A percentile compares a stretch with the other conserved stretches of the same genome.
These are phyloP conservation scores for Aleiodes leptofemur DNA, from an alignment of 2,888 invertebrate genomes.

Conservation along the genomic window DNA sequence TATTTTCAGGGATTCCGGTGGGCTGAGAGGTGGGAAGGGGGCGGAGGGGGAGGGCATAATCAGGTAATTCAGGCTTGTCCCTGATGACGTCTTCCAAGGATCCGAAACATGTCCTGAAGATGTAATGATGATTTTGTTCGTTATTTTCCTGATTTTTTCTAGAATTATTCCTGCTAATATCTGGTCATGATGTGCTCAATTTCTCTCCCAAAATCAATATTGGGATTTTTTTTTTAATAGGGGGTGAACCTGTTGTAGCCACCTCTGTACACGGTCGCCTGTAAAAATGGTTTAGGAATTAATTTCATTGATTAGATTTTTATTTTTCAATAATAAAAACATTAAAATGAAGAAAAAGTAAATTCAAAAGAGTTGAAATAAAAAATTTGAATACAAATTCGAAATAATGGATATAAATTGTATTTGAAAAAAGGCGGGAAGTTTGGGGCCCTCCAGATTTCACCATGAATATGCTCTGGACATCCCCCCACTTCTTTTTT, in stretches of 20 bases:
- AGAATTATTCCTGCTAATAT: background rate
- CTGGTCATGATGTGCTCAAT: constrained; percentile 69
- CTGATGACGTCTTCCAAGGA: constrained; percentile 1
- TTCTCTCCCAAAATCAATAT: constrained; percentile 39
- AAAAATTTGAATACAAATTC: too few relatives aligned
- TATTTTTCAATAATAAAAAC: too few relatives aligned
- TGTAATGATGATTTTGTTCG: constrained; percentile 60
- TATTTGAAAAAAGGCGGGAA: too few relatives aligned
- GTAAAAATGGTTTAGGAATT: constrained; percentile 62
- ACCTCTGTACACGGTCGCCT: constrained; percentile 95
- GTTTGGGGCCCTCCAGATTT: too few relatives aligned
- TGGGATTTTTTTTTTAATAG: constrained; percentile 80
- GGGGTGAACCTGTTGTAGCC: constrained; percentile 97
- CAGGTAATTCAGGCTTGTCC: too few relatives aligned
- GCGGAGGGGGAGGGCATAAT: too few relatives aligned
- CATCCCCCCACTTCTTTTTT: too few relatives aligned
- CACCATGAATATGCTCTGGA: too few relatives aligned
- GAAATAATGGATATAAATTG: too few relatives aligned
- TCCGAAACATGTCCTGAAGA: constrained; percentile 59
- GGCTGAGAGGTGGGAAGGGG: constrained; percentile 14
- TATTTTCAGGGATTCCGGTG: constrained; percentile 23
- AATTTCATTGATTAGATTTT: background rate
- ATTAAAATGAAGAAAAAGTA: too few relatives aligned
- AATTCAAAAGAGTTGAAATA: too few relatives aligned
- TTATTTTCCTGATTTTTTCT: constrained; percentile 51